These are phyloP conservation scores for Theonella swinhoei DNA, from an alignment of 37 sponge, comb jelly and placozoan genomes.

Conservation along the genomic window DNA sequence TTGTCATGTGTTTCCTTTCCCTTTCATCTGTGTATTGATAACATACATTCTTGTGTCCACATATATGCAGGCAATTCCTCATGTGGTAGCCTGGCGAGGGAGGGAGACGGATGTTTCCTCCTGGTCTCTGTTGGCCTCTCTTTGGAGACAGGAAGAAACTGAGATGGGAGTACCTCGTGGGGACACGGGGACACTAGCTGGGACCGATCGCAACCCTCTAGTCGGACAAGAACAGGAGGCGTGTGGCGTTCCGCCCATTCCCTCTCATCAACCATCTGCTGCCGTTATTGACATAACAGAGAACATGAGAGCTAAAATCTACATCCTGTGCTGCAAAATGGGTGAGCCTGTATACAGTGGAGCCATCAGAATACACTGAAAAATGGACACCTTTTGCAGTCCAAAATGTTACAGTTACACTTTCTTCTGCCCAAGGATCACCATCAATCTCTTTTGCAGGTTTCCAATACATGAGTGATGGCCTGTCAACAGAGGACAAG, in stretches of 20 bases:
- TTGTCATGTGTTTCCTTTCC: not conserved
- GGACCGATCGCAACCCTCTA: conserved; percentile 61
- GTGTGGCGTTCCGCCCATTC: conserved; percentile 43
- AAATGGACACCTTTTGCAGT: too few relatives aligned
- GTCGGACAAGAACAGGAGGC: conserved; percentile 71
- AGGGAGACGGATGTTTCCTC: conserved; percentile 31
- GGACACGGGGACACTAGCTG: conserved; percentile 69
- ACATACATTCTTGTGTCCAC: not conserved
- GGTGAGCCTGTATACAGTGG: too few relatives aligned
- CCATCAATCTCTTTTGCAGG: conserved; percentile 15
- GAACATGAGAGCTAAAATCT: conserved; percentile 98
- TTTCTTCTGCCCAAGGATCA: too few relatives aligned
- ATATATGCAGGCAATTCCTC: conserved; percentile 74
- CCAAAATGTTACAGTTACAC: too few relatives aligned
- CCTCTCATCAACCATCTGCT: conserved; percentile 64
- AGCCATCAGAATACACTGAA: too few relatives aligned
- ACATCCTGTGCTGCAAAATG: conserved; percentile 84
- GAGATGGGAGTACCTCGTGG: conserved; percentile 87
- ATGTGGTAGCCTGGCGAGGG: conserved; percentile 81
- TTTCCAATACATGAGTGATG: conserved; percentile 64
- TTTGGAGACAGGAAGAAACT: conserved; percentile 92
- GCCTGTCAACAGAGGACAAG: conserved; percentile 79
- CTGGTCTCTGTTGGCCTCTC: conserved; percentile 84
- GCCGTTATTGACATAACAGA: conserved; percentile 89
- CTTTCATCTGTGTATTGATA: not conserved